Conservation (phyloP, 2,113 vertebrate genomes). For the Cepphus grylle region DNA sequence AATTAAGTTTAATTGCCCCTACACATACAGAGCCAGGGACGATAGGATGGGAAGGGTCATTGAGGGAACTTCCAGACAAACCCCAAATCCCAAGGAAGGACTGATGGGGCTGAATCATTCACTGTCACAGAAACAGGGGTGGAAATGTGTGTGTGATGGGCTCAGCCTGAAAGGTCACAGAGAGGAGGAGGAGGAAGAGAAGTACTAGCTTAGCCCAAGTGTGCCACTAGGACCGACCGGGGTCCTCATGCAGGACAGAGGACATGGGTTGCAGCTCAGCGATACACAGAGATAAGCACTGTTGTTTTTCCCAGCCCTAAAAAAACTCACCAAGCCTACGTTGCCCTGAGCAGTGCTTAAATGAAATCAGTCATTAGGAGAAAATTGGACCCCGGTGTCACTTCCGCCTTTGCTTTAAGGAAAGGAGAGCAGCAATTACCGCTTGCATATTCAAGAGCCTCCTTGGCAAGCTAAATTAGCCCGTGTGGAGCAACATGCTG, state of each 20-base stretch:
- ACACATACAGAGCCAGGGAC: background rate
- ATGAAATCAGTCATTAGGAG: constrained; percentile 50
- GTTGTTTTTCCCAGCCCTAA: background rate
- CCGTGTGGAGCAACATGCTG: background rate
- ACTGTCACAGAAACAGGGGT: background rate
- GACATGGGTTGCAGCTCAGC: background rate
- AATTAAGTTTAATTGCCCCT: constrained; percentile 44
- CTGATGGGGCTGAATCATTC: background rate
- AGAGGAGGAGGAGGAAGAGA: background rate
- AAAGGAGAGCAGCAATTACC: constrained; percentile 46
- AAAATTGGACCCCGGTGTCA: constrained; percentile 34
- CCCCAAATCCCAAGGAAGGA: background rate
- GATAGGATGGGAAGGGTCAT: background rate
- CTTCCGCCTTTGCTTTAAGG: constrained; percentile 50
- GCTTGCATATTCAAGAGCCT: constrained; percentile 58
- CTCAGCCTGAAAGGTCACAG: background rate
- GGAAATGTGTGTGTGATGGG: background rate
- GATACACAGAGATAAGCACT: background rate
- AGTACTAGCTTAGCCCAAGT: background rate
- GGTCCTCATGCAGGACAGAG: background rate
- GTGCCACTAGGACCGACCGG: fast-evolving
- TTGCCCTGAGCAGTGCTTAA: constrained; percentile 16
- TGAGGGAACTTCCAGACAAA: background rate
- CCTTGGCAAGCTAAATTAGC: constrained; percentile 28
- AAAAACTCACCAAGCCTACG: background rate